These are phyloP conservation scores for Sebastes aleutianus DNA, from an alignment of 2,797 vertebrate species.

Conservation along the genomic window DNA sequence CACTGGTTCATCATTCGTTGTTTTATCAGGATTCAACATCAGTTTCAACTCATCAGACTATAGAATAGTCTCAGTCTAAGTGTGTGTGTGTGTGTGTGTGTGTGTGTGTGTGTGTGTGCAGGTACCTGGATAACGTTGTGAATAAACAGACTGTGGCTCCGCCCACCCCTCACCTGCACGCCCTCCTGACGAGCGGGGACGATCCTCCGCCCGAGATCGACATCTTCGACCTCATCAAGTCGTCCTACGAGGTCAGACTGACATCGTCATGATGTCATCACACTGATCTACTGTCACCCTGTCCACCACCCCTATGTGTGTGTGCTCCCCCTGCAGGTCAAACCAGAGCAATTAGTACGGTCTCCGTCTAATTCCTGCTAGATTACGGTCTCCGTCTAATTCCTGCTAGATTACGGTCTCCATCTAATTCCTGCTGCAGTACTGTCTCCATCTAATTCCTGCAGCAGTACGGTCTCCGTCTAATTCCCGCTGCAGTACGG, in stretches of 20 bases:
- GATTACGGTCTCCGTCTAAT: too few species aligned
- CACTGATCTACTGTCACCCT: neutral
- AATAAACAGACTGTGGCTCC: conserved; percentile 90
- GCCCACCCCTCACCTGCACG: conserved; percentile 91
- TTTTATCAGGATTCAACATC: too few species aligned
- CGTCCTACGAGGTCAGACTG: conserved; percentile 90
- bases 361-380: too few species aligned
- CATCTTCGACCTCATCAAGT: conserved; percentile 91
- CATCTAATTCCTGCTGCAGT: fast-evolving
- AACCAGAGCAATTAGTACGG: too few species aligned
- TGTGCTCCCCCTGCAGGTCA: too few species aligned
- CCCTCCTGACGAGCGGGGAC: conserved; percentile 91
- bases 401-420: fast-evolving
- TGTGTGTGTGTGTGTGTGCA: conserved; percentile 45
- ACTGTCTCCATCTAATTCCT: too few species aligned
- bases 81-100: too few species aligned
- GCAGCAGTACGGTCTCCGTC: too few species aligned
- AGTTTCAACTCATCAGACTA: too few species aligned
- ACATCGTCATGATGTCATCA: neutral
- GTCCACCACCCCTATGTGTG: neutral
- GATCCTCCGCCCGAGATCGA: conserved; percentile 89
- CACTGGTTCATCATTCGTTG: neutral
- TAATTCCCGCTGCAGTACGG: too few species aligned
- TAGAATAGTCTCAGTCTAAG: too few species aligned
- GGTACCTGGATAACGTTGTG: conserved; percentile 94